Conservation (phyloP, 2,888 invertebrate species). For the Antheraea yamamai region DNA sequence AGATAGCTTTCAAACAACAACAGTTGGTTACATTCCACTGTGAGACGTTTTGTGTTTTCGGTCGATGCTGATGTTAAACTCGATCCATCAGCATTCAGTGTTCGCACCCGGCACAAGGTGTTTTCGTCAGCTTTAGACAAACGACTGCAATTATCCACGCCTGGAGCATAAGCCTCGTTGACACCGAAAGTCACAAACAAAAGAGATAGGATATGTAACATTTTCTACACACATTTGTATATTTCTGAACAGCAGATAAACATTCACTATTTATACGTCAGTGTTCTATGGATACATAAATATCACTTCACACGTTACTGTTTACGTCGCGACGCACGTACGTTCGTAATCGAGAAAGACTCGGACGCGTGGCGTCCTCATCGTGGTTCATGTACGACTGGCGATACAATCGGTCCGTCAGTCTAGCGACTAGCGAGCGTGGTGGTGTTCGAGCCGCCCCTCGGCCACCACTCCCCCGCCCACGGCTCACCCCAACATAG, state of each 20-base stretch:
- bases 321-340: constrained; percentile 75
- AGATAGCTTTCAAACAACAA: constrained; percentile 90
- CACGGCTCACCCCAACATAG: constrained; percentile 67
- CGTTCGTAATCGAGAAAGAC: constrained; percentile 55
- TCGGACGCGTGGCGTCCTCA: constrained; percentile 69
- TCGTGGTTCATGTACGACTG: constrained; percentile 74
- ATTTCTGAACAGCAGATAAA: constrained; percentile 45
- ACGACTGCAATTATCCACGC: constrained; percentile 69
- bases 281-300: constrained; percentile 48
- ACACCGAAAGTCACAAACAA: constrained; percentile 79
- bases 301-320: constrained; percentile 67
- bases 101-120: constrained; percentile 86
- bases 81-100: constrained; percentile 86
- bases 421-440: constrained; percentile 54
- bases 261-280: constrained; percentile 50
- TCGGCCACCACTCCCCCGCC: constrained; percentile 57
- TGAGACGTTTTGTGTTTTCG: constrained; percentile 88
- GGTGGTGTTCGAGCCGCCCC: constrained; percentile 68
- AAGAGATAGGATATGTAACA: constrained; percentile 78
- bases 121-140: constrained; percentile 74
- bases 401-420: constrained; percentile 55
- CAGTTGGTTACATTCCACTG: constrained; percentile 89
- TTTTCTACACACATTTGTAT: constrained; percentile 77
- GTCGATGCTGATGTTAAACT: constrained; percentile 83
- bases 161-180: constrained; percentile 71